Base-by-base conservation (phyloP, 2,888 invertebrate genomes). In the Strigamia maritima region DNA sequence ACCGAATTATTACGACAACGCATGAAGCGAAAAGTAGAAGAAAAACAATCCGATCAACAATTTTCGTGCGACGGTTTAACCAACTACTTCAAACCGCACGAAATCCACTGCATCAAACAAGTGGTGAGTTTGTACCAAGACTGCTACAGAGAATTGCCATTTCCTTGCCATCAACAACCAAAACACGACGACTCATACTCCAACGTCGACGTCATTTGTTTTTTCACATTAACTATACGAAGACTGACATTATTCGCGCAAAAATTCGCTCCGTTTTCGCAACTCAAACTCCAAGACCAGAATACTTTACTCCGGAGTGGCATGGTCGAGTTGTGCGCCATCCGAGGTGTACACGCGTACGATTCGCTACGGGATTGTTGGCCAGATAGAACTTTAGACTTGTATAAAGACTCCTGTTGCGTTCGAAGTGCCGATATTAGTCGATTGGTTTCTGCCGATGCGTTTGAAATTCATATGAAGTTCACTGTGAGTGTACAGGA, bases 321-420 rank as follows among this genome's bases (percentile, higher is more conserved):
- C 0, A 86, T 87, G 22, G 84, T 87, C 81, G 87, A 87, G 82
- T 85, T 87, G 81, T 86, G 87, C 83, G 85, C 87, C 38, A 83
- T 88, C 16, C 84, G 87, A 7, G 86, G 86, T 14, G 86, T 87
- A 2, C 84, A 86, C 82, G 84, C 84, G 26, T 87, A 86, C 81
- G 86, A 87, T 82, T 82, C 83, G 7, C n/a, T 19, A 19, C 49
- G 49, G 6, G n/a, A 49, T n/a, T 49, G 49, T n/a, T 49, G 82
- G 83, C 75, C 81, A 83, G 31, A 82, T 83, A 74, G 83, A 83
- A 16, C 14, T n/a, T n/a, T 49, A 7, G 19, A 85, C 85, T 85
- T 84, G 84, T 0, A 80, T 79, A 28, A 74, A 74, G 35, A 74
- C 74, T 49, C 54, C 80, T 83, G 77, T 82, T 84, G 80, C 82